Conservation (phyloP, 1,140 invertebrate species). For the Bombus superbus region DNA sequence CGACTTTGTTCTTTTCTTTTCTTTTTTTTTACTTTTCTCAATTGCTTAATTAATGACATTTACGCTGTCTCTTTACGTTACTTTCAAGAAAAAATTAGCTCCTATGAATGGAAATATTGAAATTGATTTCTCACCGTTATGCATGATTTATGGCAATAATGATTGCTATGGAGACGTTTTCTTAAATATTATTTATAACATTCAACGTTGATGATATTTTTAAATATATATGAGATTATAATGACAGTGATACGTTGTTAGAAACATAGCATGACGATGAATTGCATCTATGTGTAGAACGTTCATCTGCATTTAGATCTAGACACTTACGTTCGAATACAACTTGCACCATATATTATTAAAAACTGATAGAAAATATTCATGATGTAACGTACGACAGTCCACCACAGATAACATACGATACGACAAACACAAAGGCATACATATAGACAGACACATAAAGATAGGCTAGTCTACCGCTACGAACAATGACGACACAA, state of each 20-base stretch:
- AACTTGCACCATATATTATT: neutral
- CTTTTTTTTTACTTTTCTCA: neutral
- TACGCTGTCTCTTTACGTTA: too few species aligned
- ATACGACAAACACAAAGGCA: slow-evolving; percentile 61
- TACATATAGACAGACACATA: slow-evolving; percentile 70
- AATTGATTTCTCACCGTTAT: neutral
- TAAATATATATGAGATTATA: neutral
- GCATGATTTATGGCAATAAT: neutral
- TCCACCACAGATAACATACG: slow-evolving; percentile 56
- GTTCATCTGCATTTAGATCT: neutral
- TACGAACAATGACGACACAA: slow-evolving; percentile 74
- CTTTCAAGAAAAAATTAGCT: neutral
- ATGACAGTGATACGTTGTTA: too few species aligned
- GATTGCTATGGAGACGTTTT: too few species aligned
- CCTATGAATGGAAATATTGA: neutral
- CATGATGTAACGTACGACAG: slow-evolving; percentile 13
- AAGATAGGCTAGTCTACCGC: slow-evolving; percentile 72
- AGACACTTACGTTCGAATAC: neutral
- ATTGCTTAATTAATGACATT: too few species aligned
- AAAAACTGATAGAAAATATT: neutral
- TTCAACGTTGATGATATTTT: neutral
- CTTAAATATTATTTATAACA: neutral
- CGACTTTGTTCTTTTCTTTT: neutral
- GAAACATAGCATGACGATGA: neutral
- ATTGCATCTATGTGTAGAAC: neutral